Conservation (phyloP, 2,797 vertebrate genomes). For the Rhabdomys pumilio region DNA sequence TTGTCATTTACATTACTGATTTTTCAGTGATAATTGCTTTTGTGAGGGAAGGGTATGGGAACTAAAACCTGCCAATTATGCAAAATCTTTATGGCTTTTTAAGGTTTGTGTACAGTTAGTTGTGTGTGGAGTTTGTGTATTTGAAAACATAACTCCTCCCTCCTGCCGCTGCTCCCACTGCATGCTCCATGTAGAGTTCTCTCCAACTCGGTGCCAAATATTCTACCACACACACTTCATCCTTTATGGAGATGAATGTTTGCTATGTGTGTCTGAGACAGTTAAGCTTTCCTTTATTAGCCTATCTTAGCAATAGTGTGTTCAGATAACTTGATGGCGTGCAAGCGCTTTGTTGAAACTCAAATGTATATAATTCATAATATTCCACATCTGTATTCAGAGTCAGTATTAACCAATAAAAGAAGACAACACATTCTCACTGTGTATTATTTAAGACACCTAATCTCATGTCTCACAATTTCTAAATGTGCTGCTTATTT, state of each 20-base stretch:
- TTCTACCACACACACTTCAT: background rate
- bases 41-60: slow-evolving; percentile 72
- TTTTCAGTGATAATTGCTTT: slow-evolving; percentile 73
- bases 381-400: slow-evolving; percentile 66
- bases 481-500: slow-evolving; percentile 64
- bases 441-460: slow-evolving; percentile 68
- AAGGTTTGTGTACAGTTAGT: slow-evolving; percentile 59
- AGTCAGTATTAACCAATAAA: slow-evolving; percentile 69
- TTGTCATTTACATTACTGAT: slow-evolving; percentile 66
- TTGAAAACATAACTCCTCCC: slow-evolving; percentile 70
- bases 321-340: slow-evolving; percentile 59
- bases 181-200: slow-evolving; percentile 68
- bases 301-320: slow-evolving; percentile 61
- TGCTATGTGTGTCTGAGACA: slow-evolving; percentile 59
- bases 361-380: slow-evolving; percentile 56
- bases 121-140: slow-evolving; percentile 75
- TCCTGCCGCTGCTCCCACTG: slow-evolving; percentile 73
- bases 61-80: slow-evolving; percentile 73
- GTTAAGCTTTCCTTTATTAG: slow-evolving; percentile 61
- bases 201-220: slow-evolving; percentile 42
- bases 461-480: slow-evolving; percentile 60
- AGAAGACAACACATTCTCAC: slow-evolving; percentile 70
- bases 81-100: slow-evolving; percentile 66
- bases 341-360: slow-evolving; percentile 54
- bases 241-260: slow-evolving; percentile 33